Percentiles rank a stretch among this genome's conserved stretches.
Conservation (phyloP, 2,113 vertebrate species). For the Gallinago jamesoni region DNA sequence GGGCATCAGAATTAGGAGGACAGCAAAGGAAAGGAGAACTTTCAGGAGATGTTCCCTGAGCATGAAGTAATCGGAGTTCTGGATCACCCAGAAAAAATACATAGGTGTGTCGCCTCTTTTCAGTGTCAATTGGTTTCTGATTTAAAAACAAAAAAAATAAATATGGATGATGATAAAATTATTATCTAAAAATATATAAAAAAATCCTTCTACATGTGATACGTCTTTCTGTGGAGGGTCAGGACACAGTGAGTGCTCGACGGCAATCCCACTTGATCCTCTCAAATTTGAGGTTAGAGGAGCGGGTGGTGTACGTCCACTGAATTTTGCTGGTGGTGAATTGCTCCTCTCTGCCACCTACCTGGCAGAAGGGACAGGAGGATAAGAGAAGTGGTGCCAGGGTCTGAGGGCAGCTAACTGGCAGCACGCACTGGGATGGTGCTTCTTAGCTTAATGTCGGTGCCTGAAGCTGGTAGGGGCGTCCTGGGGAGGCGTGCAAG, state of each 20-base stretch:
- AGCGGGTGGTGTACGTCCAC: fast-evolving
- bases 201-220: fast-evolving
- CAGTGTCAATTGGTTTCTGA: background rate
- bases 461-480: background rate
- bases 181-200: too few species aligned
- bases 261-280: background rate
- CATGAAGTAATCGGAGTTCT: background rate
- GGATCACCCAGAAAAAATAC: background rate
- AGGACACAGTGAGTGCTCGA: background rate
- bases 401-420: fast-evolving
- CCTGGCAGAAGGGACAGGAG: background rate
- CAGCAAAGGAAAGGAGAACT: background rate
- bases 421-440: fast-evolving
- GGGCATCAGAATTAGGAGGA: background rate
- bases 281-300: background rate
- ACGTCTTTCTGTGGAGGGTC: background rate
- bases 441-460: background rate
- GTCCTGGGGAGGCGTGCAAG: background rate
- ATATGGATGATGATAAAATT: background rate
- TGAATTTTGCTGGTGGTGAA: background rate
- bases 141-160: background rate
- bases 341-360: conserved; percentile 28
- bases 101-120: background rate
- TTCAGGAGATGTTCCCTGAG: background rate
- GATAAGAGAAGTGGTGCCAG: background rate